A percentile compares a stretch with the other conserved stretches of the same genome.
These are phyloP conservation scores for Sciurus vulgaris DNA, from an alignment of 2,797 vertebrate species.

Conservation along the genomic window DNA sequence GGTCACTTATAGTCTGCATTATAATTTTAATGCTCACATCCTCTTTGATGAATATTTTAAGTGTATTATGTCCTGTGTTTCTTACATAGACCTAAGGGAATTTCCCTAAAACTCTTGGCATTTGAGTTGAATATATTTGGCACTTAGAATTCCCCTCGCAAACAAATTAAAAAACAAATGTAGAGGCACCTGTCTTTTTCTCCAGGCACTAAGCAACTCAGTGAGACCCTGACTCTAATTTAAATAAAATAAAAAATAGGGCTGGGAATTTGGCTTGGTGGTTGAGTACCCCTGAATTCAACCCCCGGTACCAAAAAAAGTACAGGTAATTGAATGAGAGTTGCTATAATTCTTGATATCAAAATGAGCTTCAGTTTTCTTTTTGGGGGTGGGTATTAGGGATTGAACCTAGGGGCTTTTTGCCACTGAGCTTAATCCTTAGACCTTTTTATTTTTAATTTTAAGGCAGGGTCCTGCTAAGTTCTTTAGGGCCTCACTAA, in stretches of 20 bases:
- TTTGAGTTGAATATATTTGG: conserved; percentile 15
- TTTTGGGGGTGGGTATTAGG: too few relatives aligned
- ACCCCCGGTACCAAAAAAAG: neutral
- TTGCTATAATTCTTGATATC: neutral
- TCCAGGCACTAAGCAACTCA: neutral
- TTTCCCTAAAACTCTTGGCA: neutral
- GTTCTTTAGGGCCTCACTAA: too few relatives aligned
- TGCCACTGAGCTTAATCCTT: too few relatives aligned
- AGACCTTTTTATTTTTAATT: too few relatives aligned
- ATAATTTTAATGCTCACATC: neutral
- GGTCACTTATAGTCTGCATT: neutral
- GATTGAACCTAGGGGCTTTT: too few relatives aligned
- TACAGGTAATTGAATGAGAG: neutral
- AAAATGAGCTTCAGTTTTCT: neutral
- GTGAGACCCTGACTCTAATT: too few relatives aligned
- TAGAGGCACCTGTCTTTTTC: neutral
- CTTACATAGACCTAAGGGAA: neutral
- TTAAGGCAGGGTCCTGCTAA: too few relatives aligned
- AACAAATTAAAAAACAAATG: neutral
- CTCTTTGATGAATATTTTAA: neutral
- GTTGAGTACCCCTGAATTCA: too few relatives aligned
- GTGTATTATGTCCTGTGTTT: neutral
- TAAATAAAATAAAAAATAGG: too few relatives aligned
- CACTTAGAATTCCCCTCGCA: neutral
- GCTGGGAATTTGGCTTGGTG: too few relatives aligned